Base-by-base conservation (phyloP, 2,113 vertebrate species). In the Thryonomys swinderianus region DNA sequence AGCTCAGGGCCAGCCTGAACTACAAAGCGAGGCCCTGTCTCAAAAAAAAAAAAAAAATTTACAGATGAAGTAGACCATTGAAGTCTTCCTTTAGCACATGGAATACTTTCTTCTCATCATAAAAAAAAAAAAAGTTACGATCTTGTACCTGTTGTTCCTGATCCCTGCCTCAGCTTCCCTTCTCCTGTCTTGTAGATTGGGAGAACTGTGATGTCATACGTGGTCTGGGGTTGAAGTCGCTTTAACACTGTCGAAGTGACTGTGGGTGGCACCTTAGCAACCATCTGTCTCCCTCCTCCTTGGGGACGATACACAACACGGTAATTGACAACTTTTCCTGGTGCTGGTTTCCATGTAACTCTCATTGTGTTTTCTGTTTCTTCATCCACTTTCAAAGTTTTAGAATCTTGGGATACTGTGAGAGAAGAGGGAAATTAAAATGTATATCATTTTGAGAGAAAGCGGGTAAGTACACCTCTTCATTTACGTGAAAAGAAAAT, bases 81-180 rank as follows among this genome's bases (percentile, higher is more conserved):
- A 86, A 89, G 34, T 34, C 27, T 78, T 71, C 53, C 48, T 90
- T 92, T 85, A 42, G 61, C 76, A 42, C 27, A 59, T 45, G 9
- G 14, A 1, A 67, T 40, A 64, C 21, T 73, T 42, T 11, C n/a
- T 53, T 14, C 5, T 12, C 4, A 51, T 10, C 48, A n/a, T 2
- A 21, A 3, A 76, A 34, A 53, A 34, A 32, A 34, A 34, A 45
- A 45, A 45, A 13, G 45, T 34, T 13, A 48, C 12, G n/a, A 17
- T 25, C 51, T 55, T 45, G 7, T 99, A 99, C 99, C 98, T 99
- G 99, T 99, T 86, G 98, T 99, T 98, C 99, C 99, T 98, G 99
- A 99, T 98, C 99, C 99, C 99, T 99, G 99, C 98, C 99, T 99
- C 97, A 99, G 98, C 98, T 99, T 99, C 97, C 99, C 99, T 96